Base-by-base conservation (phyloP, 2,113 vertebrate species). In the Zosterops lateralis region DNA sequence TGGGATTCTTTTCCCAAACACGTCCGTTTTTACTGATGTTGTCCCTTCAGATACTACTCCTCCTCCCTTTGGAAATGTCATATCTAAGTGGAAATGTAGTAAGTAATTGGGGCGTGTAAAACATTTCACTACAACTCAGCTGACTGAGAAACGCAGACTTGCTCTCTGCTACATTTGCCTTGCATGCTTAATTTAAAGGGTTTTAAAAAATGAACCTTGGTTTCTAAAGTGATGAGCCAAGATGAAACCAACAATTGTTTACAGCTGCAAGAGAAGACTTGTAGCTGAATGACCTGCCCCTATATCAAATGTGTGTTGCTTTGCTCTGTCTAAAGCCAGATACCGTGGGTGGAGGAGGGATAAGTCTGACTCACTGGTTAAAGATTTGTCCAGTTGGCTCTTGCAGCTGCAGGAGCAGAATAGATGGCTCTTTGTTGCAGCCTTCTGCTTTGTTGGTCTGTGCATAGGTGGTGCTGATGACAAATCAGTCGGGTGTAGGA, bases 61-160 rank as follows among this genome's bases (percentile, higher is more conserved):
- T 77, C 58, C 56, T 91, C 36, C 77, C 57, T 84, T 92, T 90
- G 68, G 87, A 96, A 95, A 92, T 93, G 80, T 85, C 38, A 3
- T 90, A 51, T 84, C 67, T 85, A 87, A 94, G 86, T 87, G 50
- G 82, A 93, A 90, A 36, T 8, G 22, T 89, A 96, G 80, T 95
- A 96, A 95, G 74, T 94, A 97, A 96, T 81, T 92, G 87, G 92
- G 85, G 89, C 93, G 36, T 95, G 88, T 94, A 92, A 95, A 97
- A 87, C 83, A 85, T 90, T 95, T 93, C 73, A 65, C 90, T 95
- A 91, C 85, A 89, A 56, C 58, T 87, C 93, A 89, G 90, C 92
- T 93, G 91, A 80, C 72, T 92, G 90, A 92, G 91, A 95, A 93
- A 79, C 47, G 85, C 78, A 91, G 65, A 74, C 61, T 84, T 76